Evolutionary conservation across 2,888 invertebrate genomes (phyloP).

Genomic region (Alsophila aescularia): DNA sequence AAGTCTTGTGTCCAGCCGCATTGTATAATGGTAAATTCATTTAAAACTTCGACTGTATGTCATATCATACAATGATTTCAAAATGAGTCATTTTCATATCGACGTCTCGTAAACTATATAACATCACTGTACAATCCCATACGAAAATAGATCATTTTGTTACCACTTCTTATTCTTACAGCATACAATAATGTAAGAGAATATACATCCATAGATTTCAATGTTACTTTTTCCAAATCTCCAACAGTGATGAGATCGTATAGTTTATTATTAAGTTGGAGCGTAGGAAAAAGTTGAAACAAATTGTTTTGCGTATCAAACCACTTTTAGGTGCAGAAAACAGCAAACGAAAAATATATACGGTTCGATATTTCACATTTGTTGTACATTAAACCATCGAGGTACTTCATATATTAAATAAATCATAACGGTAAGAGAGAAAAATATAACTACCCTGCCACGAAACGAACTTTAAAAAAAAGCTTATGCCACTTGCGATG

Average conservation of each 20-base stretch:
- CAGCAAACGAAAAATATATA: neutral
- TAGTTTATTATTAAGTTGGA: constrained; percentile 34
- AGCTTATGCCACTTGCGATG: too few relatives aligned
- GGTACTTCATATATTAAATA: too few relatives aligned
- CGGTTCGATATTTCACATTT: too few relatives aligned
- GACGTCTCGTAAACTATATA: constrained; percentile 9
- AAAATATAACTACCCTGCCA: too few relatives aligned
- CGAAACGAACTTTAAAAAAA: too few relatives aligned
- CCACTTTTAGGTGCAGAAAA: neutral
- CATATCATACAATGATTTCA: neutral
- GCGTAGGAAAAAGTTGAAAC: constrained; percentile 21
- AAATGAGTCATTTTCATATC: constrained; percentile 6
- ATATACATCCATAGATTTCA: constrained; percentile 43
- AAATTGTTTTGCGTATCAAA: constrained; percentile 16
- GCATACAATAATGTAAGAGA: constrained; percentile 38
- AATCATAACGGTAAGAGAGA: too few relatives aligned
- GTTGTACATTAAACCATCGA: too few relatives aligned
- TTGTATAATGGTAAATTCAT: constrained; percentile 22
- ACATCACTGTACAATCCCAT: constrained; percentile 38
- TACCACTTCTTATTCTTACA: constrained; percentile 22
- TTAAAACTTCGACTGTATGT: constrained; percentile 6
- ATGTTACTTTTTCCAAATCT: constrained; percentile 45
- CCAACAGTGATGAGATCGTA: constrained; percentile 61
- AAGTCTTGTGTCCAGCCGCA: too few relatives aligned
- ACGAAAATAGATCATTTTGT: constrained; percentile 44